A percentile compares a stretch with the other conserved stretches of the same genome.
These are phyloP conservation scores for Drosophila oshimai DNA, from an alignment of 1,140 invertebrate genomes.

Conservation along the genomic window DNA sequence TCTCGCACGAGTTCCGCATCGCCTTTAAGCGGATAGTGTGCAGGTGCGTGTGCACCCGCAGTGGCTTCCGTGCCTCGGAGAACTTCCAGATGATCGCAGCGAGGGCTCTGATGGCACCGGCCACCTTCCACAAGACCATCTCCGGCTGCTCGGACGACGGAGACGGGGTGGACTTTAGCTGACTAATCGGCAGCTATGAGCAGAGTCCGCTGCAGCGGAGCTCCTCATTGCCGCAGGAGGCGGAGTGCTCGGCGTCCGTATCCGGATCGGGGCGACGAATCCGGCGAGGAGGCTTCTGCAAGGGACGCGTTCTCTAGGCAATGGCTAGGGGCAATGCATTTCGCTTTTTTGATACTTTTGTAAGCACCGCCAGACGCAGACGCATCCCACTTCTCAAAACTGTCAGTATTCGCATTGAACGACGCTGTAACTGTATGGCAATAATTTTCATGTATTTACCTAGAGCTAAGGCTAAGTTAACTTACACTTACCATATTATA, in stretches of 20 bases:
- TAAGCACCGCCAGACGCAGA: constrained; percentile 36
- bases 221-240: constrained; percentile 61
- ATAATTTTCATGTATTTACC: constrained; percentile 80
- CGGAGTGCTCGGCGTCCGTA: constrained; percentile 28
- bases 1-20: constrained; percentile 91
- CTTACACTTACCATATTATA: constrained; percentile 10
- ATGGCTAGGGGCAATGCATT: constrained; percentile 29
- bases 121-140: constrained; percentile 81
- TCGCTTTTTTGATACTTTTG: constrained; percentile 70
- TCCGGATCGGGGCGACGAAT: constrained; percentile 43
- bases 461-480: constrained; percentile 56
- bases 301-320: constrained; percentile 63
- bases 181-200: constrained; percentile 75
- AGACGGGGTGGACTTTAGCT: constrained; percentile 76
- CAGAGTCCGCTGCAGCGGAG: constrained; percentile 59
- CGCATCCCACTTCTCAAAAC: constrained; percentile 30
- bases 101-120: constrained; percentile 73
- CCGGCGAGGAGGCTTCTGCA: constrained; percentile 75
- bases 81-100: constrained; percentile 82
- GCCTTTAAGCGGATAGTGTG: constrained; percentile 92
- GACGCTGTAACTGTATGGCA: constrained; percentile 80
- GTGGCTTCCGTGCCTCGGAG: constrained; percentile 78
- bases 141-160: constrained; percentile 80
- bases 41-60: constrained; percentile 83
- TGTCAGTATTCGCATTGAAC: constrained; percentile 77